phyloP scores from a whole-genome alignment of 2,888 invertebrate species.

The Orthosia gothica region DNA sequence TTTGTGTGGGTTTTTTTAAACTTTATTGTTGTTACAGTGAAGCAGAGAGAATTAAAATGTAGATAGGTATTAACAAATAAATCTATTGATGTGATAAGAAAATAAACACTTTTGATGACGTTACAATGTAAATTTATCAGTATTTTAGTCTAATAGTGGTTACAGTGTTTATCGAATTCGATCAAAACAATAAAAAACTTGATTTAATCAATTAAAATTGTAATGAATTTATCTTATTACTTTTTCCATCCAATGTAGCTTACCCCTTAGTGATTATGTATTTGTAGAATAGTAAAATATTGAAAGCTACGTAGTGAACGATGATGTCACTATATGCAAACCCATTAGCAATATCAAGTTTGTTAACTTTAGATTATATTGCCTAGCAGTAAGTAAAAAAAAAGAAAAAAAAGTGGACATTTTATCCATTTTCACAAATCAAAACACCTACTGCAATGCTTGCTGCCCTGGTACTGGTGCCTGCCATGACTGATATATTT shows the following conservation, averaged over 20 bases:
- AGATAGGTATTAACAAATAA: too few species aligned
- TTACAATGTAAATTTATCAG: not conserved
- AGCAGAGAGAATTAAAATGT: not conserved
- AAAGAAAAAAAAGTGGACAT: too few species aligned
- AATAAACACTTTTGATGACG: not conserved
- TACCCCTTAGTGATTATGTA: not conserved
- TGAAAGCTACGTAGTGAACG: not conserved
- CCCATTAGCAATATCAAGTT: not conserved
- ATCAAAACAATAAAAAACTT: not conserved
- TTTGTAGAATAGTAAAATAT: not conserved
- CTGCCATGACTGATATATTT: not conserved
- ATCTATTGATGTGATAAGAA: too few species aligned
- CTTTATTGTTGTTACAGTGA: not conserved
- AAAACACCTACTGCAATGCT: slow-evolving; percentile 13
- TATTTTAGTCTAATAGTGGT: not conserved
- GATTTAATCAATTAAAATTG: too few species aligned
- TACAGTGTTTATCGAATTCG: not conserved
- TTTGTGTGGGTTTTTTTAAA: not conserved
- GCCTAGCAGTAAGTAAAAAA: not conserved
- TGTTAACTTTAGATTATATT: not conserved
- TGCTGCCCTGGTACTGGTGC: slow-evolving; percentile 24
- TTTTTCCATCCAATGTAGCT: not conserved
- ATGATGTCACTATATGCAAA: not conserved
- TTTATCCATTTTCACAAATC: not conserved
- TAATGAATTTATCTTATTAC: not conserved